Percentiles rank a stretch among this genome's conserved stretches.
These are phyloP conservation scores for Entomyzon cyanotis DNA, from an alignment of 2,113 vertebrate genomes.

Conservation along the genomic window DNA sequence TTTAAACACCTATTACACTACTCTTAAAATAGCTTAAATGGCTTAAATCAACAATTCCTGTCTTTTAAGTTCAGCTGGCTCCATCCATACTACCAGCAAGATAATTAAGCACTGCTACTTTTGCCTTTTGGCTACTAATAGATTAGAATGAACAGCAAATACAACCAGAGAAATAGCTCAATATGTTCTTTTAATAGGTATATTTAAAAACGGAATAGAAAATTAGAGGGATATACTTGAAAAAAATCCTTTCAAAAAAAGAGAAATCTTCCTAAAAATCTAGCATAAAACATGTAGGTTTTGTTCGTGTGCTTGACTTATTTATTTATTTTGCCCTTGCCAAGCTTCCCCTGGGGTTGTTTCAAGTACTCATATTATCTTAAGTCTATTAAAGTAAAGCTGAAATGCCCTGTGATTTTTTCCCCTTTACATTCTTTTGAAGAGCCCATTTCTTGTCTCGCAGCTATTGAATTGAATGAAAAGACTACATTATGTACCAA, in stretches of 20 bases:
- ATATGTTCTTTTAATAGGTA: neutral
- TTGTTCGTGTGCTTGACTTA: neutral
- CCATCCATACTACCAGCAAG: neutral
- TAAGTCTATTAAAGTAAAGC: neutral
- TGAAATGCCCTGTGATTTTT: neutral
- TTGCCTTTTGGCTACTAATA: neutral
- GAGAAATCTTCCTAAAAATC: neutral
- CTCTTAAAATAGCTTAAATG: neutral
- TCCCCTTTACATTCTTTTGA: neutral
- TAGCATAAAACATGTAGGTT: neutral
- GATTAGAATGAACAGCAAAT: neutral
- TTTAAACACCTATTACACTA: neutral
- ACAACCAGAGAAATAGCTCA: neutral
- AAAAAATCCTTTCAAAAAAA: accelerated
- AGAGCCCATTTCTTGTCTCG: neutral
- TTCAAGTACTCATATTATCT: neutral
- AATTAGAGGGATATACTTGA: neutral
- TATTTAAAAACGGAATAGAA: neutral
- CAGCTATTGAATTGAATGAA: neutral
- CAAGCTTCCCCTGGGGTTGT: neutral
- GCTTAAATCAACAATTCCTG: neutral
- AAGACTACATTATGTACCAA: neutral
- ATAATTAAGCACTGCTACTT: neutral
- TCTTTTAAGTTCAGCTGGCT: neutral
- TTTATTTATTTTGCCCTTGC: neutral